Percentiles rank a stretch among this genome's conserved stretches.
phyloP scores from a whole-genome alignment of 2,113 vertebrate genomes.

The Labeo catla region DNA sequence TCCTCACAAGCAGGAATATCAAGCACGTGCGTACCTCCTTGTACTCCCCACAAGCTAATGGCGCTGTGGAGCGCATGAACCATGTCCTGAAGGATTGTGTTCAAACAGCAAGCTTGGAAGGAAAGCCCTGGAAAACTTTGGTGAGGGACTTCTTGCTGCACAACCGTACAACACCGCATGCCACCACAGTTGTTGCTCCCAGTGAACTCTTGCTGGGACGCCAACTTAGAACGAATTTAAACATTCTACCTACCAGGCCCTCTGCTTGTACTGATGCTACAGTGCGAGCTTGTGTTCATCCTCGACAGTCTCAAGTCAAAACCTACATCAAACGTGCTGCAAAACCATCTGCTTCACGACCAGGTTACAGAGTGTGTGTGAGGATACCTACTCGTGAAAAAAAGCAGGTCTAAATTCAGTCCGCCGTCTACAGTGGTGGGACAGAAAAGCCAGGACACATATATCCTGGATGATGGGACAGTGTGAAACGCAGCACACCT shows the following conservation, averaged over 20 bases:
- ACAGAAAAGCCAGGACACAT: not conserved
- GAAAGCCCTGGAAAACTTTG: not conserved
- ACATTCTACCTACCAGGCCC: not conserved
- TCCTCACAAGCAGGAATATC: not conserved
- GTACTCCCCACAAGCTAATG: not conserved
- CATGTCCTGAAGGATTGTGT: not conserved
- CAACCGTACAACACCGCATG: not conserved
- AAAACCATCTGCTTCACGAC: not conserved
- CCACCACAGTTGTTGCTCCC: not conserved
- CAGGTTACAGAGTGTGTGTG: not conserved
- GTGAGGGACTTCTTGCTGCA: not conserved
- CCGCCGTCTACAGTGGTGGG: not conserved
- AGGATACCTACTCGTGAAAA: not conserved
- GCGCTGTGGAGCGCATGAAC: not conserved
- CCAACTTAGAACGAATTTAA: not conserved
- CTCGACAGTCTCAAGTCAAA: not conserved
- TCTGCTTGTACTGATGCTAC: not conserved
- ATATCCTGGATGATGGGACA: not conserved
- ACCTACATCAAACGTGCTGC: not conserved
- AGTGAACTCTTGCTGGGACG: not conserved
- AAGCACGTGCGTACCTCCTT: not conserved
- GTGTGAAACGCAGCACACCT: not conserved
- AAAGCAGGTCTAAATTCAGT: not conserved
- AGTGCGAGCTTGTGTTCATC: not conserved
- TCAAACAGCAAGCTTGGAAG: not conserved